These are phyloP conservation scores for Alectura lathami DNA, from an alignment of 2,113 vertebrate genomes.

Conservation along the genomic window DNA sequence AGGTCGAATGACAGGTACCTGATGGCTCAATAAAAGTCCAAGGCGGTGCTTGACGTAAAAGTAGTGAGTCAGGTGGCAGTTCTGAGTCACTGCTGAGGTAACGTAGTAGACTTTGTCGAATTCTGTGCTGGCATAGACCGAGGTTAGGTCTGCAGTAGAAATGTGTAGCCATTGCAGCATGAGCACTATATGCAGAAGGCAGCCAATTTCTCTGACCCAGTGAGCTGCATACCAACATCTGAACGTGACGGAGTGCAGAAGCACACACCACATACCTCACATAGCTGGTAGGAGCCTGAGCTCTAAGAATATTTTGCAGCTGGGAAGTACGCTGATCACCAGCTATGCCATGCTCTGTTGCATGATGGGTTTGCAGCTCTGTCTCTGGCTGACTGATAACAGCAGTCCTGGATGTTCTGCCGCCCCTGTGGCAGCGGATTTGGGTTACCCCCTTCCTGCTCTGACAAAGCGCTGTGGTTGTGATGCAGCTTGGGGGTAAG, in stretches of 20 bases:
- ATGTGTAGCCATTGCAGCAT: background rate
- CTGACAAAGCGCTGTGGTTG: background rate
- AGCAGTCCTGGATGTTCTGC: background rate
- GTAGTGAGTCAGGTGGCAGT: conserved; percentile 11
- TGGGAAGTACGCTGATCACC: background rate
- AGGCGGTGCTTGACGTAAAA: background rate
- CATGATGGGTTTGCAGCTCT: background rate
- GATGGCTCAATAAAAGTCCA: background rate
- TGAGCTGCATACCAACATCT: background rate
- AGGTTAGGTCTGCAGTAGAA: background rate
- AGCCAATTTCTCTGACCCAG: background rate
- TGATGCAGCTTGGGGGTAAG: background rate
- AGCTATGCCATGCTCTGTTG: background rate
- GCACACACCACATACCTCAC: fast-evolving
- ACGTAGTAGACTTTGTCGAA: background rate
- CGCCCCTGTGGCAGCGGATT: background rate
- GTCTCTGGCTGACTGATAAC: background rate
- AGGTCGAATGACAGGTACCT: background rate
- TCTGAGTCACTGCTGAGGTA: conserved; percentile 33
- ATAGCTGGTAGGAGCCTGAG: background rate
- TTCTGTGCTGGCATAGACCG: background rate
- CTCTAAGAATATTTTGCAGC: background rate
- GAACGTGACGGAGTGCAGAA: background rate
- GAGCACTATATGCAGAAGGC: background rate
- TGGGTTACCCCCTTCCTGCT: background rate